These are phyloP conservation scores for Peromyscus attwateri DNA, from an alignment of 2,797 vertebrate genomes.

Conservation along the genomic window DNA sequence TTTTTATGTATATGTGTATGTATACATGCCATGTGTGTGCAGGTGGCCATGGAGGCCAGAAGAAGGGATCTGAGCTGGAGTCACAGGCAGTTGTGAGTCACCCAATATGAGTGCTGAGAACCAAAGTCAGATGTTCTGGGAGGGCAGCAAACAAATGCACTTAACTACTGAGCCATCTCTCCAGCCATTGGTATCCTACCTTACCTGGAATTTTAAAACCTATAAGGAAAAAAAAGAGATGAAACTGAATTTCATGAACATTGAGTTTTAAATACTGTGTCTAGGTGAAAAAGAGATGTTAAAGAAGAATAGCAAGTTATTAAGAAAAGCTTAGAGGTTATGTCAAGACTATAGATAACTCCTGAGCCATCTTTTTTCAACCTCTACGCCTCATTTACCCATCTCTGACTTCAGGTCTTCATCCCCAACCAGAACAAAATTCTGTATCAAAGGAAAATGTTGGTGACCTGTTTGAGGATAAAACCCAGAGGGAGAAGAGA, in stretches of 20 bases:
- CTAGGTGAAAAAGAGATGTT: neutral
- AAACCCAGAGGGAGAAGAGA: neutral
- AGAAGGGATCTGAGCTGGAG: neutral
- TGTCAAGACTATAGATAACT: neutral
- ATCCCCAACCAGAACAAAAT: neutral
- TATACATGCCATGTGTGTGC: neutral
- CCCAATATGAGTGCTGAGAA: neutral
- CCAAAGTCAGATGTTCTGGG: neutral
- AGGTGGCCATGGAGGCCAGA: neutral
- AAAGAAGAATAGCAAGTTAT: neutral
- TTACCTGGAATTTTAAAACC: neutral
- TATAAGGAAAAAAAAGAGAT: neutral
- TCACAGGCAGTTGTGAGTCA: neutral
- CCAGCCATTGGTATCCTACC: neutral
- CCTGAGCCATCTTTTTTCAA: neutral
- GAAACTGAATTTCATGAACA: neutral
- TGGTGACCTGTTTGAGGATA: neutral
- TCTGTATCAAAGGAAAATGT: neutral
- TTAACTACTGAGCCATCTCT: neutral
- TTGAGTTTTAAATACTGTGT: neutral
- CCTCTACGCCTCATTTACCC: neutral
- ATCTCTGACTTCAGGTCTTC: neutral
- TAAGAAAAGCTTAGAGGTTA: neutral
- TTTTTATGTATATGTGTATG: neutral
- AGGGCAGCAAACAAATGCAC: neutral